phyloP scores from a whole-genome alignment of 2,888 invertebrate genomes.

The Tetranychus truncatus region DNA sequence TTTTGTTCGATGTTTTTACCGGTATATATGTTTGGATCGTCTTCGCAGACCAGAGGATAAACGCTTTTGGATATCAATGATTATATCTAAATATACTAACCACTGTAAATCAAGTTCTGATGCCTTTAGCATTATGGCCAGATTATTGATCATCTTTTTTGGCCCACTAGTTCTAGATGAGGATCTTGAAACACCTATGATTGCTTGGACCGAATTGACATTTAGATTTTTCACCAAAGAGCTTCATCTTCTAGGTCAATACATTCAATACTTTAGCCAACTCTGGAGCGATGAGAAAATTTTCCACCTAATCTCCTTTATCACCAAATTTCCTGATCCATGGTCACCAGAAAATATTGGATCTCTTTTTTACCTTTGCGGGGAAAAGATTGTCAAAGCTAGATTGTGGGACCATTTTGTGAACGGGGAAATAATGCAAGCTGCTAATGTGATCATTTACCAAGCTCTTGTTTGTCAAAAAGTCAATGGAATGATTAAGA shows the following conservation, averaged over 20 bases:
- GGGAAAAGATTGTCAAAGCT: constrained; percentile 2
- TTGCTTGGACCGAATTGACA: constrained; percentile 1
- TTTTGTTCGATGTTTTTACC: constrained; percentile 7
- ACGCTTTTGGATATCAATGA: not conserved
- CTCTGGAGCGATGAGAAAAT: not conserved
- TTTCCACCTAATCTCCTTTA: not conserved
- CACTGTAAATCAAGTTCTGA: not conserved
- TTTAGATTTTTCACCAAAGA: not conserved
- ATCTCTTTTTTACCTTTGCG: not conserved
- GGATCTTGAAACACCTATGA: not conserved
- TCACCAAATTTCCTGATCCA: constrained; percentile 8
- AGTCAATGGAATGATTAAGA: not conserved
- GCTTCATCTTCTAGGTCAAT: not conserved
- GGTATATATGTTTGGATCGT: not conserved
- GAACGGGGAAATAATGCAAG: too few species aligned
- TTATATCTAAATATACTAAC: not conserved
- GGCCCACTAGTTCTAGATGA: not conserved
- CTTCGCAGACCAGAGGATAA: not conserved
- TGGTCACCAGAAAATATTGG: constrained; percentile 9
- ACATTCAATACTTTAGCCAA: not conserved
- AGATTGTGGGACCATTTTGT: not conserved
- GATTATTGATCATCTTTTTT: not conserved
- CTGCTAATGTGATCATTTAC: too few species aligned
- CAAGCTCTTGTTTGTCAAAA: too few species aligned
- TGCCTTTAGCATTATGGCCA: not conserved